Evolutionary conservation across 92 coral and sea anemone genomes (phyloP), one percentile per base, ranked within the genome.

Genomic region (Meandrina meandrites): DNA sequence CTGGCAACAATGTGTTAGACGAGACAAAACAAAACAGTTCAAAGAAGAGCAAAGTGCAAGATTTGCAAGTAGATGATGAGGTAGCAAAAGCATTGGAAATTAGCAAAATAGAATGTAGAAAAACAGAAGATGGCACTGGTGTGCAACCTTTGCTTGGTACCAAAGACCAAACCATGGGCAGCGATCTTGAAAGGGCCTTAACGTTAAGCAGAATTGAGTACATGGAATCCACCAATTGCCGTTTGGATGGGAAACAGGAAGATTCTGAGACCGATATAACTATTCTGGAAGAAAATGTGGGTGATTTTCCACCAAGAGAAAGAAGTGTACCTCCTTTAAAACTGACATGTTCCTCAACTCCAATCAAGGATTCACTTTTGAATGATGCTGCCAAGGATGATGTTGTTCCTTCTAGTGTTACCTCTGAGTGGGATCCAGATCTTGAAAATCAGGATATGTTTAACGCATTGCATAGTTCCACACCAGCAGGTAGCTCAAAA

Each of bases 101-200:
- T 60, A 90, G 93, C 71, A 81, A 19, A 81, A 76, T 14, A 50
- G 90, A 78, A 28, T 84, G 47, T n/a, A 75, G 54, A 16, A 30
- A 42, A 76, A 34, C 27, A 8, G 17, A 73, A 70, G 81, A 58
- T 19, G 51, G 14, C 37, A 68, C 3, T 75, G 81, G 82, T 51
- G 5, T 74, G 22, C 34, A 8, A 21, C n/a, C 62, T 82, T 0
- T 42, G 16, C n/a, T 53, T 56, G 71, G 37, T 3, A 84, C 13
- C 64, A 16, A 27, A 80, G 48, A 72, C 7, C 68, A 74, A 40
- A 13, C 45, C n/a, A 40, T 40, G 34, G 16, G 36, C 16, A 47
- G 75, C 27, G 82, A 76, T 76, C 81, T 64, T 37, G 76, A 60
- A 45, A 76, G 37, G 67, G 88, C 28, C 32, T 85, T 75, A 45